phyloP scores from a whole-genome alignment of 2,888 invertebrate species.

The Acrobasis consociella region DNA sequence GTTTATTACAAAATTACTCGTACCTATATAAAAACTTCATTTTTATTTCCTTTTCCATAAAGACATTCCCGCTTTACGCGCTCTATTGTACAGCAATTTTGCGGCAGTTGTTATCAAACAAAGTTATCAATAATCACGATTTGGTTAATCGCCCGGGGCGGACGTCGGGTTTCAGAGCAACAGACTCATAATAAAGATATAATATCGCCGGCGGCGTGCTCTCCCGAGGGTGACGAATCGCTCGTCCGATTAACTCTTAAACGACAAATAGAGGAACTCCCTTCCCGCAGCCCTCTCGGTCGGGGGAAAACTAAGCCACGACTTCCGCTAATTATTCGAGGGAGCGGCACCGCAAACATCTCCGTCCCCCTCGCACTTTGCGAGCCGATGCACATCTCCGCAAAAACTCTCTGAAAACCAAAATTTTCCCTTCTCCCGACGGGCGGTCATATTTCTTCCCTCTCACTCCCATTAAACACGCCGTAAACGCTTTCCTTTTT shows the following conservation, averaged over 20 bases:
- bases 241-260: constrained; percentile 82
- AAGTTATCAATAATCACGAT: constrained; percentile 79
- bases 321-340: constrained; percentile 80
- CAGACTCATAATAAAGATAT: constrained; percentile 79
- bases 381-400: constrained; percentile 79
- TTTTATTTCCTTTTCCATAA: not conserved
- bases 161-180: constrained; percentile 50
- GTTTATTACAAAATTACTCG: not conserved
- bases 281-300: constrained; percentile 68
- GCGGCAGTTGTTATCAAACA: constrained; percentile 48
- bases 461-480: constrained; percentile 81
- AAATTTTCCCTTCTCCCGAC: constrained; percentile 80
- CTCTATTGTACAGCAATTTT: constrained; percentile 29
- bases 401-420: constrained; percentile 81
- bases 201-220: constrained; percentile 68
- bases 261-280: constrained; percentile 82
- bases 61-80: constrained; percentile 17
- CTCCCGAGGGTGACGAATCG: constrained; percentile 81
- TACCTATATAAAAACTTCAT: not conserved
- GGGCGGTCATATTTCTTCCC: constrained; percentile 81
- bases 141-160: constrained; percentile 71
- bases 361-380: constrained; percentile 70
- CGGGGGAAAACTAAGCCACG: constrained; percentile 80
- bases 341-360: constrained; percentile 68
- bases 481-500: constrained; percentile 84